phyloP scores from a whole-genome alignment of 2,113 vertebrate species.

The Lates calcarifer region DNA sequence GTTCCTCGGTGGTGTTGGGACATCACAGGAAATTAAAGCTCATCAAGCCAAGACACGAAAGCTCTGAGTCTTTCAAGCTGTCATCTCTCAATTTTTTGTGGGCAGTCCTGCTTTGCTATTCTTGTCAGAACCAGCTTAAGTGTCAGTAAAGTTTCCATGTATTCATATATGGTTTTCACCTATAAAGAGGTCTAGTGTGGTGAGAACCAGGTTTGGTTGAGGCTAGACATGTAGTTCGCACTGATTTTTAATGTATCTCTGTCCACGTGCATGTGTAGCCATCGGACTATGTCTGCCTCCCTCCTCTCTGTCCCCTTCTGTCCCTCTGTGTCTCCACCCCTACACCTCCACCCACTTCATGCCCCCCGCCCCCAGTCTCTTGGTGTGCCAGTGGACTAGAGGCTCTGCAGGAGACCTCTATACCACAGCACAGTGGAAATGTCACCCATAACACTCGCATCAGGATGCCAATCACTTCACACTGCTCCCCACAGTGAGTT shows the following conservation, averaged over 20 bases:
- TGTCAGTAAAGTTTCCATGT: not conserved
- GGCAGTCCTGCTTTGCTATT: not conserved
- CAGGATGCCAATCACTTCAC: constrained; percentile 73
- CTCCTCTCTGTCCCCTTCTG: not conserved
- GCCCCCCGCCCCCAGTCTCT: constrained; percentile 6
- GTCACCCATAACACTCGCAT: constrained; percentile 76
- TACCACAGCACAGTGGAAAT: constrained; percentile 70
- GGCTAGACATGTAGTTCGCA: not conserved
- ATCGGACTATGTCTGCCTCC: not conserved
- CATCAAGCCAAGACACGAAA: constrained; percentile 24
- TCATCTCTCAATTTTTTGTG: constrained; percentile 24
- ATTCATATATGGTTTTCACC: not conserved
- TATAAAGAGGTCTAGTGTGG: too few relatives aligned
- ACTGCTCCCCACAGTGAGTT: constrained; percentile 39
- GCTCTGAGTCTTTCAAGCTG: not conserved
- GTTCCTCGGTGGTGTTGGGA: constrained; percentile 24
- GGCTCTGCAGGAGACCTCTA: constrained; percentile 59
- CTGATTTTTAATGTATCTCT: not conserved
- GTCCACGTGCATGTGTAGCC: not conserved
- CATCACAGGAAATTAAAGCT: constrained; percentile 48
- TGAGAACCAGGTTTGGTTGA: not conserved
- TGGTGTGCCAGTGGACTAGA: constrained; percentile 34
- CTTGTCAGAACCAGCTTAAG: not conserved
- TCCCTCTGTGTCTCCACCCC: not conserved
- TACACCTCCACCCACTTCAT: not conserved